Evolutionary conservation across 92 coral and sea anemone species (phyloP), one percentile per base, ranked within the genome.

Genomic region (Ricordea florida): DNA sequence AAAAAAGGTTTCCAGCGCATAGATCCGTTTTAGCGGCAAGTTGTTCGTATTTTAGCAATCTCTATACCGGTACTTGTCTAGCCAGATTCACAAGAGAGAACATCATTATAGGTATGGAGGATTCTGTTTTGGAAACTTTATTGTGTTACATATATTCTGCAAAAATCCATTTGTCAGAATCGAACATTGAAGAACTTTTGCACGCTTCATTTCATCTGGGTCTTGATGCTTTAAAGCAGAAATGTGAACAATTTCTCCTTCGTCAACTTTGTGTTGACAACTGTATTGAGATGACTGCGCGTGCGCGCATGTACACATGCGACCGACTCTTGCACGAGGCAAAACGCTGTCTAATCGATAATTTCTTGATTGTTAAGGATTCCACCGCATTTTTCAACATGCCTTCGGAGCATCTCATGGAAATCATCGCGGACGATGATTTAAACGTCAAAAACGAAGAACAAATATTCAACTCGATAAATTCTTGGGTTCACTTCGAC

Each of bases 11-110:
- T 33, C 76, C 88, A 5, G 97, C 93, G 13, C 98, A 94, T 56
- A 90, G 98, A 9, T 76, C 74, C 11, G 92, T 94, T 28, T 78
- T 94, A 11, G 93, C 97, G 0, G 97, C 98, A 8, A 85, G 91
- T 61, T 81, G 97, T 45, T 85, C 94, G 6, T 94, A 94, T 60
- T 91, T 94, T 30, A 79, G 85, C 67, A 73, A 69, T 38, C 89
- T 87, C 13, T 93, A 79, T 68, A 76, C 83, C 0, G 94, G 93
- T 9, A 89, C 93, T 11, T 76, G 76, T 2, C 76, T 85, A 1
- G 83, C 93, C 2, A 72, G 91, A 20, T 85, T 57, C 57, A 62
- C 72, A 11, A 66, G 93, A 32, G 98, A 85, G 24, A 84, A 91
- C 3, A 47, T 69, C 4, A 41, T 93, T 2, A 66, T 82, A n/a